Evolutionary conservation across 2,888 invertebrate genomes (phyloP), one percentile per base, ranked within the genome.

Genomic region (Drosophila formosana): DNA sequence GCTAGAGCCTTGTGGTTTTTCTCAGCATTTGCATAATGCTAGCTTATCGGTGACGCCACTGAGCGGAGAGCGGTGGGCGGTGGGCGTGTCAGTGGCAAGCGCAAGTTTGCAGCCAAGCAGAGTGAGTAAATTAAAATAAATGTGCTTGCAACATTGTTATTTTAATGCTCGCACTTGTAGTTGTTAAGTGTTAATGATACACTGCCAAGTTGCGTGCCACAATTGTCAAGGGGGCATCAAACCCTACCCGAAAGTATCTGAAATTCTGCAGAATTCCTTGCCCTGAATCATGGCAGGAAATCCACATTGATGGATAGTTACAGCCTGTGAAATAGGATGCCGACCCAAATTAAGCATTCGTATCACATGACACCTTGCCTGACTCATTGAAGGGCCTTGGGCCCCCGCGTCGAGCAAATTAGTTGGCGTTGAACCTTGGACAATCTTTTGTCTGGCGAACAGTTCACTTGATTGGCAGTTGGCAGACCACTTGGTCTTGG

Each of bases 61-160:
- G 4, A 34, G 34, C 34, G 9, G 32, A 34, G 32, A 34, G 34
- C 11, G 45, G 25, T 6, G 7, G 13, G 13, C n/a, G 34, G 51
- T 71, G 83, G 82, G 83, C 66, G 80, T 82, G 77, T n/a, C 85
- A 53, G 34, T 46, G 51, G 28, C 50, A 45, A 47, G 34, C 23
- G 18, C 13, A 62, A 37, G 25, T 46, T 51, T 61, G 32, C 23
- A 23, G 25, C 58, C 67, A 81, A 84, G 88, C 82, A 85, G 73
- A 61, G 76, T 68, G 80, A 43, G 67, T 60, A 88, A 82, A 88
- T 88, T 82, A 82, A 88, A 85, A 82, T 76, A 85, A 88, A 82
- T 82, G 73, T 56, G 68, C 46, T 13, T 25, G 60, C 53, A 52
- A 74, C 61, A 78, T 74, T 78, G 65, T 76, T 49, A 69, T 65